phyloP scores from a whole-genome alignment of 2,888 invertebrate genomes.

The Leptarthrus brevirostris region DNA sequence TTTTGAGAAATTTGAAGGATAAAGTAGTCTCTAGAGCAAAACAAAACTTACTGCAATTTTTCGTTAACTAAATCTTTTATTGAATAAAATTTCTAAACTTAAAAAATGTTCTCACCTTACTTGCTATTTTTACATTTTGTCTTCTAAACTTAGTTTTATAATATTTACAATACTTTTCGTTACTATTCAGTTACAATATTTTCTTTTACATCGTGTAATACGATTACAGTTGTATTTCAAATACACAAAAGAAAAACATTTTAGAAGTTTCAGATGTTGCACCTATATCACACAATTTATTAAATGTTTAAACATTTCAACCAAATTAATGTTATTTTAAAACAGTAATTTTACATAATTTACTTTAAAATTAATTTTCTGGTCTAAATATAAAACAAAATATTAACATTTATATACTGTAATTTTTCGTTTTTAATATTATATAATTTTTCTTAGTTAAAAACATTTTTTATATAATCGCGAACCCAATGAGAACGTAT shows the following conservation, averaged over 20 bases:
- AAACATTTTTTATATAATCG: too few species aligned
- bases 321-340: neutral
- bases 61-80: conserved; percentile 40
- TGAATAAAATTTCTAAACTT: conserved; percentile 46
- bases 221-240: conserved; percentile 34
- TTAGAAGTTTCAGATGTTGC: conserved; percentile 28
- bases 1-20: too few species aligned
- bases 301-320: neutral
- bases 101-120: conserved; percentile 16
- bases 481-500: too few species aligned
- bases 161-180: conserved; percentile 34
- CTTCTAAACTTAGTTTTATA: neutral
- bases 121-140: conserved; percentile 27
- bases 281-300: conserved; percentile 37
- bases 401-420: too few species aligned
- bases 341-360: too few species aligned
- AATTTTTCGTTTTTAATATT: too few species aligned
- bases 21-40: too few species aligned
- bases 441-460: too few species aligned
- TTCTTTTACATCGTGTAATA: conserved; percentile 20
- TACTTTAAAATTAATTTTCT: too few species aligned
- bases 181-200: conserved; percentile 10
- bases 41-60: too few species aligned
- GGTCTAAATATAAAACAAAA: too few species aligned
- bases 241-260: too few species aligned